These are phyloP conservation scores for Plectrocnemia conspersa DNA, from an alignment of 1,140 invertebrate species.

Conservation along the genomic window DNA sequence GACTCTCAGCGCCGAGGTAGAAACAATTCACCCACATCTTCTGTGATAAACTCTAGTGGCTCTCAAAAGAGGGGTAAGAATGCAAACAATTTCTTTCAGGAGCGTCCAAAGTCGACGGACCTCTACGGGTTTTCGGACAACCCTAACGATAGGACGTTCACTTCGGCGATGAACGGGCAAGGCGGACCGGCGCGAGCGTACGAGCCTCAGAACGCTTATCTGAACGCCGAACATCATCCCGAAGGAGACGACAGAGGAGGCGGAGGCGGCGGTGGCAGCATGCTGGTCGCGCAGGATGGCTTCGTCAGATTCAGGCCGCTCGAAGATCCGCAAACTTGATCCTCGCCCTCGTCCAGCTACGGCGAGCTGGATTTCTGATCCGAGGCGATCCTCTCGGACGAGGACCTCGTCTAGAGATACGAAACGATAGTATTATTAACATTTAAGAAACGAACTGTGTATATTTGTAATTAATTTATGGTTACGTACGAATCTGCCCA, in stretches of 20 bases:
- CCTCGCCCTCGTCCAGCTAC: conserved; percentile 39
- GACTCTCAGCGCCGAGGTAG: conserved; percentile 42
- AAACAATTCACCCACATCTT: conserved; percentile 46
- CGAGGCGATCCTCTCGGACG: conserved; percentile 32
- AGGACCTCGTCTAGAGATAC: conserved; percentile 32
- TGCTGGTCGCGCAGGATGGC: conserved; percentile 80
- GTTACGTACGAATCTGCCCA: background rate
- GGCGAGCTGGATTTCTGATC: conserved; percentile 37
- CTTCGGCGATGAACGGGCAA: conserved; percentile 38
- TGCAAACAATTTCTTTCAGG: conserved; percentile 38
- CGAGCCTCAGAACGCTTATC: conserved; percentile 45
- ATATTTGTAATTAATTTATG: conserved; percentile 15
- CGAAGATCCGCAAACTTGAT: conserved; percentile 55
- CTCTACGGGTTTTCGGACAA: conserved; percentile 54
- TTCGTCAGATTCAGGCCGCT: conserved; percentile 74
- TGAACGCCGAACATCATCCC: conserved; percentile 46
- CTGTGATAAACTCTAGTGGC: conserved; percentile 46
- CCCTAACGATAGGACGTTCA: conserved; percentile 49
- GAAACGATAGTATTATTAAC: conserved; percentile 17
- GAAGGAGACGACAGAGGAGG: conserved; percentile 40
- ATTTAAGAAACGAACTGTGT: conserved; percentile 6
- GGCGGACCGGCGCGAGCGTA: conserved; percentile 43
- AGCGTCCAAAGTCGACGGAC: conserved; percentile 53
- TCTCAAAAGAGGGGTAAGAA: conserved; percentile 48
- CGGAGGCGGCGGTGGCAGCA: conserved; percentile 51